Percentiles rank a stretch among this genome's conserved stretches.
phyloP scores from a whole-genome alignment of 1,140 invertebrate genomes.

The Drosophila pseudoobscura region DNA sequence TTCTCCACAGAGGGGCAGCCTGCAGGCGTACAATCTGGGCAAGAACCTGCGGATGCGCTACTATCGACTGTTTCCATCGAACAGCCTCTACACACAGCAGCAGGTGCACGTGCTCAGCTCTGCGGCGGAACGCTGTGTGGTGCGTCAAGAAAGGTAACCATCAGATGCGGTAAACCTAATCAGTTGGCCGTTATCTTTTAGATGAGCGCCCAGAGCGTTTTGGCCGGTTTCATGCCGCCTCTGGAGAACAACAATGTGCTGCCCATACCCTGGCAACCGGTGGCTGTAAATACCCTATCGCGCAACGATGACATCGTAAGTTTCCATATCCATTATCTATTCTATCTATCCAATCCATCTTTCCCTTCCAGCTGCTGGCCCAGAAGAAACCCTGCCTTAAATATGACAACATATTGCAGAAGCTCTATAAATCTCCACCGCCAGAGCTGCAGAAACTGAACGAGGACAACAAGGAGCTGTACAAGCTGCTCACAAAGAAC shows the following conservation, averaged over 20 bases:
- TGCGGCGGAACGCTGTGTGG: slow-evolving; percentile 90
- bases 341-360: background rate
- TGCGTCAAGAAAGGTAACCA: slow-evolving; percentile 55
- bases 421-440: slow-evolving; percentile 81
- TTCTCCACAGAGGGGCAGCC: slow-evolving; percentile 88
- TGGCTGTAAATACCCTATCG: slow-evolving; percentile 91
- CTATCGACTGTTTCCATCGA: slow-evolving; percentile 86
- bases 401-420: slow-evolving; percentile 86
- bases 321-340: slow-evolving; percentile 25
- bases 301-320: slow-evolving; percentile 88
- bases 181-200: slow-evolving; percentile 77
- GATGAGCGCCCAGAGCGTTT: slow-evolving; percentile 92
- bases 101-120: slow-evolving; percentile 91
- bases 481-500: slow-evolving; percentile 86
- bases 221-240: slow-evolving; percentile 93
- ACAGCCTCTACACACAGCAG: slow-evolving; percentile 85
- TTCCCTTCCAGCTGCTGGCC: slow-evolving; percentile 85
- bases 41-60: slow-evolving; percentile 89
- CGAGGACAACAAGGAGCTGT: slow-evolving; percentile 86
- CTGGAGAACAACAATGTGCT: slow-evolving; percentile 88
- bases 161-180: slow-evolving; percentile 62
- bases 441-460: slow-evolving; percentile 85
- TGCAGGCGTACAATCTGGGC: slow-evolving; percentile 90
- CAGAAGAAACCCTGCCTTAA: slow-evolving; percentile 87
- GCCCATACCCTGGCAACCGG: slow-evolving; percentile 92